Evolutionary conservation across 1,140 invertebrate species (phyloP).

Genomic region (Ridgeia piscesae): DNA sequence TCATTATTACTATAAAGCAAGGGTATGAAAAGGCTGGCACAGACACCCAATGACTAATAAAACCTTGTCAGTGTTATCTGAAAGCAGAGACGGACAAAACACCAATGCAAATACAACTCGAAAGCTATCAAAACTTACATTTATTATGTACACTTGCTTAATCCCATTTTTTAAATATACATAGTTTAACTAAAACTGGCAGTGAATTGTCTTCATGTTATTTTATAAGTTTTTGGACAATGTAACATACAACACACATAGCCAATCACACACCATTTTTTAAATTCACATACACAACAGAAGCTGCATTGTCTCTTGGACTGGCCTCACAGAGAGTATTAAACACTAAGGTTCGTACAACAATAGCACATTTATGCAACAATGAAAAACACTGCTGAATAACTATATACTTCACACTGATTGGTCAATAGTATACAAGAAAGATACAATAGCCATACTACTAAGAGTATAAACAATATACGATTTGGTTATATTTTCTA

Average conservation of each 20-base stretch:
- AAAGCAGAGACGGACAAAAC: background rate
- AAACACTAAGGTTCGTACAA: background rate
- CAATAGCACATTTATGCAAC: background rate
- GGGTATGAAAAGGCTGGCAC: too few species aligned
- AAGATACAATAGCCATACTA: too few species aligned
- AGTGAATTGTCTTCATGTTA: conserved; percentile 1
- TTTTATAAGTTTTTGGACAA: background rate
- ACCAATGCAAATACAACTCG: background rate
- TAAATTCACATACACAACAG: background rate
- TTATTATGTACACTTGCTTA: background rate
- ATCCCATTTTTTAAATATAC: background rate
- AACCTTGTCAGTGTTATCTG: background rate
- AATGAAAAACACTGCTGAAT: background rate
- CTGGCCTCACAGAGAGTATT: background rate
- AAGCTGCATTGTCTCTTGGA: background rate
- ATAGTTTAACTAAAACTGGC: background rate
- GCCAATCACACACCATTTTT: background rate
- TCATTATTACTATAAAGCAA: too few species aligned
- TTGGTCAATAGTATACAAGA: background rate
- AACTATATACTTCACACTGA: background rate
- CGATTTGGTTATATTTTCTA: too few species aligned
- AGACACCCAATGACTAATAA: background rate
- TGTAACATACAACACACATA: background rate
- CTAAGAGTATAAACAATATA: too few species aligned
- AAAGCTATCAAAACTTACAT: background rate